Base-by-base conservation (phyloP, 1,140 invertebrate species). In the Triops longicaudatus region DNA sequence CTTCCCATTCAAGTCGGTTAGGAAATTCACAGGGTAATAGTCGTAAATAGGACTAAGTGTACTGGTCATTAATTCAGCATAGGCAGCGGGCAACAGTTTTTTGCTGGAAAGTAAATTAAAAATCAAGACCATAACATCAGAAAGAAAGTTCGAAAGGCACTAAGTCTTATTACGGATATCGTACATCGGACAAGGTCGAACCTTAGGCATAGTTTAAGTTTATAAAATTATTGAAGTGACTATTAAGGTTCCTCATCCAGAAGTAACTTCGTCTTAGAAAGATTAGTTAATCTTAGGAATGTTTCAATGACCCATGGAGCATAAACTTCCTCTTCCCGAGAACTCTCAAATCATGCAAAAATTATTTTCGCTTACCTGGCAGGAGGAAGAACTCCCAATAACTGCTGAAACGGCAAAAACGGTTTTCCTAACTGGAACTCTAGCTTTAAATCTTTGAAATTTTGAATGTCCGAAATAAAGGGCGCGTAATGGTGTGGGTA, bases 401-500 rank as follows among this genome's bases (percentile, higher is more conserved):
- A 86, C 86, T 99, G 97, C 85, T 98, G 90, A 84, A 97, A 99
- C 0, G 97, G 97, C 79, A 92, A 86, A 83, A 99, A 99, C 0
- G 97, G 96, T 81, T 88, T 88, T 0, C 92, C 94, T 74, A 93
- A 81, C 10, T 97, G 91, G 83, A 96, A 98, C 7, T 90, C 79
- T 17, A 88, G 82, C 37, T 84, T 81, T 81, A 87, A 82, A 77
- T 86, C 75, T 41, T 78, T 87, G 81, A 98, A 96, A 78, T 91
- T 89, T 79, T 89, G 91, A 31, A 99, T 89, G 84, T 99, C 97
- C 9, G 95, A 97, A 73, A 98, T 93, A 82, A 92, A 98, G 0
- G 97, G 97, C 0, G 96, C 93, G 85, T 98, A 99, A 84, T 99
- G 96, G 82, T 94, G 93, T 0, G 95, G 96, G 84, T 97, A 99